Base-by-base conservation (phyloP, 2,797 vertebrate genomes). In the Melanotaenia pygmaea region DNA sequence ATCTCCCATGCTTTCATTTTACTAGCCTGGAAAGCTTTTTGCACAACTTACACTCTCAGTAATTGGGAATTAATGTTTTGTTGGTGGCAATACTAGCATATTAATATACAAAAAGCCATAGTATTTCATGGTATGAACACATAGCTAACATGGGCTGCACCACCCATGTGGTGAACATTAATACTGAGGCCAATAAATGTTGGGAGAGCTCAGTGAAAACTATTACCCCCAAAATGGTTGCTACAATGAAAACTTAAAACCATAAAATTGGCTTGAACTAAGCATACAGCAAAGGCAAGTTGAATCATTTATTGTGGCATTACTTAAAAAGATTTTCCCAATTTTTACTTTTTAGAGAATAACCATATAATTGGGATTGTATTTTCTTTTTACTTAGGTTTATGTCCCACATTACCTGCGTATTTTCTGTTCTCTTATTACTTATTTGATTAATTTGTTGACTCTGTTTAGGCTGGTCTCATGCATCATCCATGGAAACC, bases 1-100 rank as follows among this genome's bases (percentile, higher is more conserved):
- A 40, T 26, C 59, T 60, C 76, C 59, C 67, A 61, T 38, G 58
- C 51, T 24, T 79, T 57, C 8, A 43, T 61, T 58, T 80, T 68
- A 54, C 18, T 51, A 59, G 13, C 77, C 64, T 74, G 68, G 63
- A 5, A 45, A 20, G 40, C 20, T 26, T 22, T 54, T 9, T 28
- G 59, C 4, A 58, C 10, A 35, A 10, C 13, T 59, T 80, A 18
- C 53, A 20, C 47, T 45, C 6, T 47, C 20, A 47, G n/a, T 3
- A n/a, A 47, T n/a, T 47, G 18, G 7, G 20, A n/a, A 47, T 50
- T n/a, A 22, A 22, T 50, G n/a, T n/a, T 47, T 47, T n/a, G 45
- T 20, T 45, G 43, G 18, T 6, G 38, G 14, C 5, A 51, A 22
- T 51, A 22, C 9, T 51, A 11, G 20, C 43, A 45, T 45, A 20